A percentile compares a stretch with the other conserved stretches of the same genome.
Evolutionary conservation across 2,888 invertebrate species (phyloP).

Genomic region (Periphyllus acericola): DNA sequence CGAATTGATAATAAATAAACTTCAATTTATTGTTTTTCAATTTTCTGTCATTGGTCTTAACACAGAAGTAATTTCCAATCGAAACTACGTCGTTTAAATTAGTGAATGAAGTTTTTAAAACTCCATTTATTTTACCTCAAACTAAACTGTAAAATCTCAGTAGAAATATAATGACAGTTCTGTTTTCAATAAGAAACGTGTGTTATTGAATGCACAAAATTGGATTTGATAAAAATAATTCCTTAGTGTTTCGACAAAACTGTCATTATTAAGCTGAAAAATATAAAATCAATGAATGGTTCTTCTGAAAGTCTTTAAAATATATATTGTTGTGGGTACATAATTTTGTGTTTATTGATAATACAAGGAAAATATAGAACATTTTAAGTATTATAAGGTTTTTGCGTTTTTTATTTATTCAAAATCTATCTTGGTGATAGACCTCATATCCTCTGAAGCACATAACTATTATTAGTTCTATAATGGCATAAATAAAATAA

Average conservation of each 20-base stretch:
- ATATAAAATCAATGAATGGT: background rate
- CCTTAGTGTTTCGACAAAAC: background rate
- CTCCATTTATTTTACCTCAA: slow-evolving; percentile 22
- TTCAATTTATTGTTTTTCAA: slow-evolving; percentile 25
- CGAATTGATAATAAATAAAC: slow-evolving; percentile 24
- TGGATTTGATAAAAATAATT: background rate
- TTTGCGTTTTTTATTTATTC: background rate
- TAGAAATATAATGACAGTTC: background rate
- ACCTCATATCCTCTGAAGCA: no score
- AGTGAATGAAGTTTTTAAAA: slow-evolving; percentile 40
- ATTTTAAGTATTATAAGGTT: background rate
- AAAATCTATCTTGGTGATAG: background rate
- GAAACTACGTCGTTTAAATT: slow-evolving; percentile 15
- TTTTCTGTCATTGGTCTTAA: background rate
- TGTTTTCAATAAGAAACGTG: slow-evolving; percentile 18
- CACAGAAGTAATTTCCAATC: slow-evolving; percentile 25
- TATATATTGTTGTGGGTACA: background rate
- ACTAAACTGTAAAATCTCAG: slow-evolving; percentile 13
- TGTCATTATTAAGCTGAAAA: background rate
- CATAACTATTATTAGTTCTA: no score
- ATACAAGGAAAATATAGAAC: no score
- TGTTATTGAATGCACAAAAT: background rate
- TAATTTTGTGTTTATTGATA: background rate
- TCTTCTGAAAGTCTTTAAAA: background rate
- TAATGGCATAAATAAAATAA: no score